phyloP scores from a whole-genome alignment of 2,888 invertebrate species.

The Nephrotoma flavescens region DNA sequence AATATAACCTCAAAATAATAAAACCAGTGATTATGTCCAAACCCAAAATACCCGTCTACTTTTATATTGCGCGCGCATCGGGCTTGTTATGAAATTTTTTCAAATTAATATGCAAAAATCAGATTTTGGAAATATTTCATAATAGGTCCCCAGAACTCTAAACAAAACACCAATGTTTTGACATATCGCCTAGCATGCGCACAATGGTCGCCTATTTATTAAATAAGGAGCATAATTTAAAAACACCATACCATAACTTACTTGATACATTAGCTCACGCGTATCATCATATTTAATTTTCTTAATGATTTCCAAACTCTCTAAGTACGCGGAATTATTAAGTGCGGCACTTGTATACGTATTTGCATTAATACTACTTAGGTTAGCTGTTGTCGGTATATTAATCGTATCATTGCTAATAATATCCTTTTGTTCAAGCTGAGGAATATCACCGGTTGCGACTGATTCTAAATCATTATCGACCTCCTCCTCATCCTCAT shows the following conservation, averaged over 20 bases:
- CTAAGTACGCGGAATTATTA: neutral
- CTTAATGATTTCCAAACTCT: neutral
- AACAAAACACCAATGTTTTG: neutral
- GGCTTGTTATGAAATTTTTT: no score
- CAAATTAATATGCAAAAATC: no score
- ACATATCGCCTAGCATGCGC: neutral
- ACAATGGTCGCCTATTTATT: neutral
- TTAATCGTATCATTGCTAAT: neutral
- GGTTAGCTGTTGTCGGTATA: neutral
- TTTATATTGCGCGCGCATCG: no score
- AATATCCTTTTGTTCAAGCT: neutral
- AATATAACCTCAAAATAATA: no score
- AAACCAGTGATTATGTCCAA: no score
- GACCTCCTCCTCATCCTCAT: neutral
- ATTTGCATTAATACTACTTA: neutral
- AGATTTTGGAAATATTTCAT: no score
- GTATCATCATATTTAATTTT: constrained; percentile 5
- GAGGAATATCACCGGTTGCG: neutral
- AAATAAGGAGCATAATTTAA: no score
- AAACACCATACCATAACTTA: neutral
- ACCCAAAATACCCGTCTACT: no score
- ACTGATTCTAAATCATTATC: neutral
- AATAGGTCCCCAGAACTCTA: no score
- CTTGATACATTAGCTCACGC: neutral
- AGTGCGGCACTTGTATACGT: neutral